A percentile compares a stretch with the other conserved stretches of the same genome.
These are phyloP conservation scores for Panulirus ornatus DNA, from an alignment of 1,140 invertebrate genomes.

Conservation along the genomic window DNA sequence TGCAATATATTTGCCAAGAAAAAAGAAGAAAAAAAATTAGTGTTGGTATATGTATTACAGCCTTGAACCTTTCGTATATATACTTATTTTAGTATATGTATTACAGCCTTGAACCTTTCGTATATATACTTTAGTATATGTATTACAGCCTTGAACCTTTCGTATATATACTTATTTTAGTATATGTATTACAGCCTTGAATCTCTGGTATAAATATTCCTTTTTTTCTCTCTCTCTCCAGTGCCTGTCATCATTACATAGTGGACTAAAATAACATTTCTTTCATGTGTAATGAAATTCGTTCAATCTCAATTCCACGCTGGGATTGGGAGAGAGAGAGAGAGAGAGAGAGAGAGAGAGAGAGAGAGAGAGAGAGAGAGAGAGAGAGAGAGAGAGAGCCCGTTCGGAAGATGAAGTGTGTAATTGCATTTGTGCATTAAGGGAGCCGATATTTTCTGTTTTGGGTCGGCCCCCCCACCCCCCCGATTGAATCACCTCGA, in stretches of 20 bases:
- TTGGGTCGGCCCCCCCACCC: neutral
- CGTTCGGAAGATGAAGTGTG: constrained; percentile 3
- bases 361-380: too few species aligned
- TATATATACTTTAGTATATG: neutral
- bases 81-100: neutral
- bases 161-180: neutral
- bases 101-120: neutral
- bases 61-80: neutral
- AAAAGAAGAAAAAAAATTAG: too few species aligned
- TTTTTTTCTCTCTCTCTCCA: neutral
- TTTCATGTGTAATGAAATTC: too few species aligned
- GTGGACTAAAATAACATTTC: too few species aligned
- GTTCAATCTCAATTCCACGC: neutral
- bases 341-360: too few species aligned
- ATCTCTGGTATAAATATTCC: neutral
- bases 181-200: neutral
- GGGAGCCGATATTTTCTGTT: constrained; percentile 31
- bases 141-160: neutral
- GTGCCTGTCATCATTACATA: neutral
- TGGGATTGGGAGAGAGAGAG: too few species aligned
- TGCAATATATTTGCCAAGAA: too few species aligned
- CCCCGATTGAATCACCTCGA: neutral
- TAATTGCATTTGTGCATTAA: constrained; percentile 45
- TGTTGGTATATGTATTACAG: neutral
- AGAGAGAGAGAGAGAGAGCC: too few species aligned